Conservation (phyloP, 2,113 vertebrate species). For the Salvator merianae region DNA sequence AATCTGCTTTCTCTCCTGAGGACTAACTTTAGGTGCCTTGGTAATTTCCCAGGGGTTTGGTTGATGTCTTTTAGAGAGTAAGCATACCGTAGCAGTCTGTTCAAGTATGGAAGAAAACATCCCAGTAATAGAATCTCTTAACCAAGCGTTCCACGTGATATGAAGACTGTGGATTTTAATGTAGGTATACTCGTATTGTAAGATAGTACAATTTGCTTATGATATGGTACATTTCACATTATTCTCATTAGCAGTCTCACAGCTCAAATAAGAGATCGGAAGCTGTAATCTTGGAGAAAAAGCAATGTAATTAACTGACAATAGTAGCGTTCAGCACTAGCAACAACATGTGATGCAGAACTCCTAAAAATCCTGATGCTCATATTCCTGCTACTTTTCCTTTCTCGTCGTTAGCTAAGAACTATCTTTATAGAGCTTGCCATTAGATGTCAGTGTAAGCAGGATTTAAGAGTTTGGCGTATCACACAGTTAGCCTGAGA, state of each 20-base stretch:
- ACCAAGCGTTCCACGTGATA: neutral
- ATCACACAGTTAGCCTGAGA: no score
- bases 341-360: no score
- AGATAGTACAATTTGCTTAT: neutral
- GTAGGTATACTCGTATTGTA: neutral
- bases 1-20: neutral
- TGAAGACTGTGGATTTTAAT: neutral
- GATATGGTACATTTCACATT: neutral
- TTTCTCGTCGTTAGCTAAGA: no score
- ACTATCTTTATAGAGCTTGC: no score
- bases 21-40: neutral
- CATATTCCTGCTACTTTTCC: no score
- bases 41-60: neutral
- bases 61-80: neutral
- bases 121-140: neutral
- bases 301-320: neutral
- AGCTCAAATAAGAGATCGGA: neutral
- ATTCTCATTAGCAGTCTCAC: neutral
- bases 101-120: neutral
- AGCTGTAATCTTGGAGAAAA: neutral
- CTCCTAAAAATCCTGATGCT: no score
- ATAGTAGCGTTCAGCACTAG: neutral
- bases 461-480: no score
- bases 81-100: neutral
- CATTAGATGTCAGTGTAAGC: no score